A percentile compares a stretch with the other conserved stretches of the same genome.
These are phyloP conservation scores for Orchesella flavescens DNA, from an alignment of 2,888 invertebrate species.

Conservation along the genomic window DNA sequence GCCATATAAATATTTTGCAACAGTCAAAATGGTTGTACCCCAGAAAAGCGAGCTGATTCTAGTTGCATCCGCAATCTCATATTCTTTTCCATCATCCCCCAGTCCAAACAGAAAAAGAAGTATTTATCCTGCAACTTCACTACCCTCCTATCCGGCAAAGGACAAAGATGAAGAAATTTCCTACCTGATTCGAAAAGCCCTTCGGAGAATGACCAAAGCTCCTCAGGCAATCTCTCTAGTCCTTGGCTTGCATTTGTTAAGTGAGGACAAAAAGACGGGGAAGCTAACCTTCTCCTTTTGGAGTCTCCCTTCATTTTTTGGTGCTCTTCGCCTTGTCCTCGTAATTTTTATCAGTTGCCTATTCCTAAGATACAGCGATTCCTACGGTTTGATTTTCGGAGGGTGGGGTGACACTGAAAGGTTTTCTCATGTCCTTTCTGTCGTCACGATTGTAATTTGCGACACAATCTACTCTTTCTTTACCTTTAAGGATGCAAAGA, in stretches of 20 bases:
- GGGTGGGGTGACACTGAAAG: constrained; percentile 27
- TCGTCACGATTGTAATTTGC: constrained; percentile 18
- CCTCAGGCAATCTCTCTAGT: constrained; percentile 3
- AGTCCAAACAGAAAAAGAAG: no score
- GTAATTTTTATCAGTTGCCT: neutral
- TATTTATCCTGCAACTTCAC: no score
- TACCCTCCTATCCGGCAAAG: no score
- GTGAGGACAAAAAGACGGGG: neutral
- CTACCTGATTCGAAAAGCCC: neutral
- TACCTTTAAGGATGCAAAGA: neutral
- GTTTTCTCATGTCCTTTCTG: constrained; percentile 18
- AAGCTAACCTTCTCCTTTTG: constrained; percentile 2
- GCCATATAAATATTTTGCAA: no score
- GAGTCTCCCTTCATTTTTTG: neutral
- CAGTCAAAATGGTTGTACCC: no score
- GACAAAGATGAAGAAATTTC: neutral
- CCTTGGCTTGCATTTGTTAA: constrained; percentile 15
- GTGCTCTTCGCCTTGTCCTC: neutral
- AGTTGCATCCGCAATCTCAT: no score
- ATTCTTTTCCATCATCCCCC: no score
- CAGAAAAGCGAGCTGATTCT: no score
- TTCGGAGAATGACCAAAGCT: neutral
- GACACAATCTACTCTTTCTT: neutral
- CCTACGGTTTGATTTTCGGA: constrained; percentile 16
- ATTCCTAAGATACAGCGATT: neutral